phyloP scores from a whole-genome alignment of 2,113 vertebrate species.

The Montifringilla adamsi region DNA sequence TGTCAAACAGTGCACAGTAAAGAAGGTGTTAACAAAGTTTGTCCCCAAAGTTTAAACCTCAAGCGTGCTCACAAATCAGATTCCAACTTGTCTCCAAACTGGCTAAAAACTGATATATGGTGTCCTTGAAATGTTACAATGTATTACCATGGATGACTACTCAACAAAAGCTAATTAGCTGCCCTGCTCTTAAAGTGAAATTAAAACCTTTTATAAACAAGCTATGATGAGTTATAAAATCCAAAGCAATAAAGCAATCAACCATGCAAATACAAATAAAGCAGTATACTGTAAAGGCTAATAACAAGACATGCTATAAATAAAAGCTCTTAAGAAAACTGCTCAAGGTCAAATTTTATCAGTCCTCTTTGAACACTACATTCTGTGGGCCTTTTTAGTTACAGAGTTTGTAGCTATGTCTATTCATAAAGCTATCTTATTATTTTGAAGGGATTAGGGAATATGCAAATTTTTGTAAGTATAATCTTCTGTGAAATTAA shows the following conservation, averaged over 20 bases:
- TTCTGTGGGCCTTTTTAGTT: neutral
- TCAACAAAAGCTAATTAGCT: neutral
- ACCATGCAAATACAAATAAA: conserved; percentile 35
- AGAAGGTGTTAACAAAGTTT: neutral
- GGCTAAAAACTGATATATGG: neutral
- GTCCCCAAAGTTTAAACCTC: neutral
- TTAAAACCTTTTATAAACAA: conserved; percentile 39
- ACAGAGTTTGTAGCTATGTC: neutral
- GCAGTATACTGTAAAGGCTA: neutral
- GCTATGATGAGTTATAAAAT: conserved; percentile 5
- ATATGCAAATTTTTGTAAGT: neutral
- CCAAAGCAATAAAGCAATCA: conserved; percentile 39
- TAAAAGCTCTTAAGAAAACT: conserved; percentile 25
- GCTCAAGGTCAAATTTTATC: conserved; percentile 32
- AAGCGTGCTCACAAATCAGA: neutral
- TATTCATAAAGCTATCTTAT: neutral
- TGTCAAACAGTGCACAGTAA: neutral
- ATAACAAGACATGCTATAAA: conserved; percentile 45
- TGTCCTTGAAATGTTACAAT: conserved; percentile 23
- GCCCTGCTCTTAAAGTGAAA: conserved; percentile 6
- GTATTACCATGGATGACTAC: neutral
- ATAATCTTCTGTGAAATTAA: neutral
- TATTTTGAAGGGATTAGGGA: neutral
- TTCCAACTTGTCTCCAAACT: neutral
- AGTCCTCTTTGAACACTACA: neutral